phyloP scores from a whole-genome alignment of 2,888 invertebrate genomes.

The Apamea crenata region DNA sequence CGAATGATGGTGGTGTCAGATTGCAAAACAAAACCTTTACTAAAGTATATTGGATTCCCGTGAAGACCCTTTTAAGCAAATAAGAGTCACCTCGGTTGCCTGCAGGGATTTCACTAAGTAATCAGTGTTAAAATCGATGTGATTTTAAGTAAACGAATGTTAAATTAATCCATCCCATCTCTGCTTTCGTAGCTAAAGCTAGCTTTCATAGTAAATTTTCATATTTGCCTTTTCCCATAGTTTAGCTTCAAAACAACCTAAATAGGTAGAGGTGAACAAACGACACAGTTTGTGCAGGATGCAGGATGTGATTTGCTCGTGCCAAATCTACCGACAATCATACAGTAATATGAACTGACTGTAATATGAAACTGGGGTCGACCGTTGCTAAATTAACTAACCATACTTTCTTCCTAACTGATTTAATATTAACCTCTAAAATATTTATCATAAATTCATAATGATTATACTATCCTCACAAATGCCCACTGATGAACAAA shows the following conservation, averaged over 20 bases:
- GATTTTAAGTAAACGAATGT: not conserved
- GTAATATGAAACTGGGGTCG: conserved; percentile 4
- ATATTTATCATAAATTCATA: not conserved
- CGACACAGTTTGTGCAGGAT: conserved; percentile 43
- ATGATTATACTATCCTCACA: not conserved
- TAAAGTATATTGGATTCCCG: not conserved
- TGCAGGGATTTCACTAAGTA: not conserved
- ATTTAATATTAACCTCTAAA: not conserved
- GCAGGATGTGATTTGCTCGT: conserved; percentile 48
- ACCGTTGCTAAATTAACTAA: conserved; percentile 2
- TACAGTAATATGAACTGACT: conserved; percentile 23
- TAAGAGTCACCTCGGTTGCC: not conserved
- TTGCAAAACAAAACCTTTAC: not conserved
- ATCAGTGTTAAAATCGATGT: not conserved
- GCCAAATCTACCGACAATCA: conserved; percentile 46
- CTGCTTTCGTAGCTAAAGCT: not conserved
- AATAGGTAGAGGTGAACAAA: conserved; percentile 39
- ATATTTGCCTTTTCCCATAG: not conserved
- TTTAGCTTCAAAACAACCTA: conserved; percentile 17
- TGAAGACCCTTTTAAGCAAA: not conserved
- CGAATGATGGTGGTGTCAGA: not conserved
- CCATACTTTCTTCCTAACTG: not conserved
- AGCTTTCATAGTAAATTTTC: not conserved
- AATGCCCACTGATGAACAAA: not conserved
- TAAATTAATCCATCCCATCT: not conserved